Evolutionary conservation across 1,140 invertebrate genomes (phyloP), one percentile per base, ranked within the genome.

Genomic region (Mycetomoellerius zeteki): DNA sequence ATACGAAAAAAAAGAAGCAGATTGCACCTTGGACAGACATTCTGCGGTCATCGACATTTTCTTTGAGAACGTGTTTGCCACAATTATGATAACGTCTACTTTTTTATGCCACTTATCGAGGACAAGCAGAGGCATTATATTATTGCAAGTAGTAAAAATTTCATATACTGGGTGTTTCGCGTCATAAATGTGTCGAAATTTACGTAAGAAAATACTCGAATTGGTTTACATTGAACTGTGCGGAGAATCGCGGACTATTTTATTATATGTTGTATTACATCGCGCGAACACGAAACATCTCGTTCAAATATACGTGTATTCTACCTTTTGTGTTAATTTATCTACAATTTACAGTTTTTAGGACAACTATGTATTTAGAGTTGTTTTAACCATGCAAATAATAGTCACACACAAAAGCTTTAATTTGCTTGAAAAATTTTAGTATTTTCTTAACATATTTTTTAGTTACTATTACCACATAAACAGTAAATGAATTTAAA

Each of bases 31-130:
- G 60, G 14, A 78, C n/a, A 65, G 27, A 43, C 30, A 14, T 33
- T 52, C 27, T 37, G 30, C 50, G 60, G 71, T 76, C 73, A 85
- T 85, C 58, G 62, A 67, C 67, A 75, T 60, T 73, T 71, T 73
- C 33, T 71, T 30, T 14, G 14, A n/a, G 21, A 27, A 10, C 24
- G 24, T 58, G 52, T 72, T 82, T 58, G 67, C 12, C 19, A 24
- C 50, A 30, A 81, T 56, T 27, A 27, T 52, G 77, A 81, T 81
- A 81, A 73, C 33, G 33, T 24, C 24, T 24, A 37, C 21, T 73
- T 82, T 73, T 82, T 21, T 12, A 52, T 12, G 33, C n/a, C 24
- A 67, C 37, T 82, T 73, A 82, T 73, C 65, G 21, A 7, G 24
- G 30, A 19, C 33, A 54, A 58, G 30, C 30, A 8, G 14, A 27